Evolutionary conservation across 2,113 vertebrate genomes (phyloP).

Genomic region (Poicephalus gulielmi): DNA sequence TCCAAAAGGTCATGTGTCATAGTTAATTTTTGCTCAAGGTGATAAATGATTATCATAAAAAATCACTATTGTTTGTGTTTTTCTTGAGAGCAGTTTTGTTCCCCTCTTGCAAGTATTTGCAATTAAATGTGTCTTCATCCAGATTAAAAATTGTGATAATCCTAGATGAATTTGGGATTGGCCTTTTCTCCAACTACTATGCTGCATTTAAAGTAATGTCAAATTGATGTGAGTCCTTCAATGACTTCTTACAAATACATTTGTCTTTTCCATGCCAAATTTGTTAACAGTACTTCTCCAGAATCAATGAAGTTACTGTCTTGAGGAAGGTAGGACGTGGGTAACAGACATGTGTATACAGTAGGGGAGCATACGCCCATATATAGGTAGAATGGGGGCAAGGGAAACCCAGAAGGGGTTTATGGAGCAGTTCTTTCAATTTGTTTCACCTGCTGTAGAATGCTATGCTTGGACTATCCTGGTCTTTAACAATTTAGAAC

Average conservation of each 20-base stretch:
- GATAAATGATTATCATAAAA: not conserved
- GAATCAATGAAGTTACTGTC: not conserved
- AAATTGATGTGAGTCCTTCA: not conserved
- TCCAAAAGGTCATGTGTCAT: not conserved
- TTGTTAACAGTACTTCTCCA: not conserved
- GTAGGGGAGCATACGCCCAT: no score
- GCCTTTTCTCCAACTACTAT: not conserved
- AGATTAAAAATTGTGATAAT: not conserved
- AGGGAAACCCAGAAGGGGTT: not conserved
- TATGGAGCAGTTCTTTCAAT: not conserved
- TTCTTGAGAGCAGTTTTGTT: not conserved
- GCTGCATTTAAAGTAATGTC: not conserved
- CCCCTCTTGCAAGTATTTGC: not conserved
- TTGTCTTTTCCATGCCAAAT: not conserved
- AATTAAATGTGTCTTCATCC: not conserved
- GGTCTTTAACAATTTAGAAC: not conserved
- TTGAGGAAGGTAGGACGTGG: not conserved
- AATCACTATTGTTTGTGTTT: not conserved
- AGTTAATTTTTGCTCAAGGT: not conserved
- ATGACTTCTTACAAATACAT: not conserved
- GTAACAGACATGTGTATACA: not conserved
- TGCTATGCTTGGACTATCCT: not conserved
- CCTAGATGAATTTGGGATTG: not conserved
- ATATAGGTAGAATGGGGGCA: not conserved
- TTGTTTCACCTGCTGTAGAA: accelerated